Conservation (phyloP, 2,888 invertebrate species). For the Mimumesa dahlbomi region DNA sequence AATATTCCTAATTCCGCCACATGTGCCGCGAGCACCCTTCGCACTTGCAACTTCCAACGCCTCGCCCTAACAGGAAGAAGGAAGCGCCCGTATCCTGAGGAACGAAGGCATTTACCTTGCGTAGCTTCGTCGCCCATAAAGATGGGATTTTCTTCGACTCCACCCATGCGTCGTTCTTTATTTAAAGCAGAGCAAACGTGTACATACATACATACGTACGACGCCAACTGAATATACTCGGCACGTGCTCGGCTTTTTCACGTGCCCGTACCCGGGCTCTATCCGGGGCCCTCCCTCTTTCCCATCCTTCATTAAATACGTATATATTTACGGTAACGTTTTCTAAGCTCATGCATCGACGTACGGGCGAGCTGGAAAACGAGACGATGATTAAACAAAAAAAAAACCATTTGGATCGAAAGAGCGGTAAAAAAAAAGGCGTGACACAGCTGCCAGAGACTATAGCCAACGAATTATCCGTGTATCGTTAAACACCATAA, state of each 20-base stretch:
- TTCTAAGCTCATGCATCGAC: constrained; percentile 12
- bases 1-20: no score
- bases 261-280: not conserved
- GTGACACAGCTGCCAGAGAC: constrained; percentile 40
- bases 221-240: not conserved
- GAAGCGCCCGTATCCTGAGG: not conserved
- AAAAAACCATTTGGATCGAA: no score
- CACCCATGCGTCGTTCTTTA: not conserved
- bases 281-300: not conserved
- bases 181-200: not conserved
- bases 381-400: constrained; percentile 41
- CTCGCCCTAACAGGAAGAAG: not conserved
- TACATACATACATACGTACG: no score
- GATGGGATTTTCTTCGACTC: constrained; percentile 3
- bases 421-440: constrained; percentile 26
- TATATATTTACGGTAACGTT: no score
- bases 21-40: no score
- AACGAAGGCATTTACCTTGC: not conserved
- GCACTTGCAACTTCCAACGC: no score
- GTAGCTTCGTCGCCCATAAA: not conserved
- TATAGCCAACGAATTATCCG: constrained; percentile 21
- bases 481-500: constrained; percentile 18
- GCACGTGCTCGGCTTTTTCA: constrained; percentile 6
- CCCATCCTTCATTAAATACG: no score
- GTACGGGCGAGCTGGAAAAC: constrained; percentile 32